These are phyloP conservation scores for Petaurus breviceps DNA, from an alignment of 2,113 vertebrate species.

Conservation along the genomic window DNA sequence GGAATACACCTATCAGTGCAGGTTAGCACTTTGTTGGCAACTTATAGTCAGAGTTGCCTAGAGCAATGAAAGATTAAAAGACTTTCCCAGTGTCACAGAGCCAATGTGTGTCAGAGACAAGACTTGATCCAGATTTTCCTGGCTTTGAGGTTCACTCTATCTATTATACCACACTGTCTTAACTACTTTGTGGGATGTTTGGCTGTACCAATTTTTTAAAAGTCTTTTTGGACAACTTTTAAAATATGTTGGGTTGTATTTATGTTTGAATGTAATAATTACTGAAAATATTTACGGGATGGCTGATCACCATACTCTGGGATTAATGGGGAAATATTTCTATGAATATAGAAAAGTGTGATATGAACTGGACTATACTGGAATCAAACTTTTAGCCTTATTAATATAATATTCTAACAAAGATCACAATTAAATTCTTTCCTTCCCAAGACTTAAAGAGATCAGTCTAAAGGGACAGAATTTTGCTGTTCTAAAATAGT, in stretches of 20 bases:
- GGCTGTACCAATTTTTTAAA: neutral
- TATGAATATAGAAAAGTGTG: neutral
- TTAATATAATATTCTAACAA: neutral
- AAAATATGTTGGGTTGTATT: neutral
- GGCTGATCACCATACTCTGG: too few relatives aligned
- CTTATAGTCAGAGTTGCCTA: neutral
- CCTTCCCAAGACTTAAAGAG: neutral
- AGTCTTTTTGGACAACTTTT: neutral
- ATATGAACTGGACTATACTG: neutral
- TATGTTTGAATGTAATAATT: neutral
- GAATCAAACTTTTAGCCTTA: neutral
- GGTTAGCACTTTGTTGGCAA: neutral
- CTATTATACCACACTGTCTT: neutral
- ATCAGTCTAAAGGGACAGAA: neutral
- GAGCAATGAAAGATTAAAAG: neutral
- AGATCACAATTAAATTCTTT: neutral
- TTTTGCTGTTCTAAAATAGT: slow-evolving; percentile 9
- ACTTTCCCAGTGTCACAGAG: neutral
- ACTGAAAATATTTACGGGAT: neutral
- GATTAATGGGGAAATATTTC: neutral
- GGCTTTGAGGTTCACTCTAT: neutral
- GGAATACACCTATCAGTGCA: neutral
- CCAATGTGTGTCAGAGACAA: neutral
- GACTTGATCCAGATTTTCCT: neutral
- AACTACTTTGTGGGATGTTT: neutral